Base-by-base conservation (phyloP, 2,797 vertebrate species). In the Sebastes wilsoni region DNA sequence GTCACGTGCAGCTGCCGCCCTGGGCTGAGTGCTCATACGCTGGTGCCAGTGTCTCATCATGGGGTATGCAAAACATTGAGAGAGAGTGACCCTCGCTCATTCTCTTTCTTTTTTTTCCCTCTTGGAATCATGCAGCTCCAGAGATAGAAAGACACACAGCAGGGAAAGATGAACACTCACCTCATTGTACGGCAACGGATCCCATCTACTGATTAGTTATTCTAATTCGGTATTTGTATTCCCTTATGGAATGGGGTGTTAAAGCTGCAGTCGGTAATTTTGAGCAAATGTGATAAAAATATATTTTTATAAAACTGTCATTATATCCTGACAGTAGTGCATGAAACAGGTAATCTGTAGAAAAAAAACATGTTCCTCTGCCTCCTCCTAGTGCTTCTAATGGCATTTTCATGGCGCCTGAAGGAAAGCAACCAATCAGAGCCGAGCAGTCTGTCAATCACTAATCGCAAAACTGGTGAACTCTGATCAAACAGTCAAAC, bases 1-100 rank as follows among this genome's bases (percentile, higher is more conserved):
- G 61, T 93, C 93, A 88, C 79, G 84, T 77, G 66, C 93, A 93
- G 92, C 91, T 93, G 90, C 88, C 80, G 27, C 75, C 83, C 68
- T 74, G 79, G 82, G 69, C 83, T 36, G 58, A 74, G 71, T 28
- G 74, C 76, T 89, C 64, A 22, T 23, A 77, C 34, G 14, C 54
- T 52, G 81, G 62, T 84, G 92, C 92, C 90, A 92, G 85, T 66
- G 42, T 82, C 85, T 89, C 91, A 85, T 82, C 89, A 88, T 83
- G 87, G 79, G 87, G 72, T 88, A 91, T 87, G 90, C 89, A 93
- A 92, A 92, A 90, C 83, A 88, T 72, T 84, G 68, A 46, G 81
- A 81, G 77, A 71, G 55, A 86, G 36, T 79, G 86, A 89, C 73
- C 83, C 60, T 36, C 52, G 4, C 72, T 87, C 49, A 23, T 55